Conservation (phyloP, 2,888 invertebrate genomes). For the Nemapogon koenigi region DNA sequence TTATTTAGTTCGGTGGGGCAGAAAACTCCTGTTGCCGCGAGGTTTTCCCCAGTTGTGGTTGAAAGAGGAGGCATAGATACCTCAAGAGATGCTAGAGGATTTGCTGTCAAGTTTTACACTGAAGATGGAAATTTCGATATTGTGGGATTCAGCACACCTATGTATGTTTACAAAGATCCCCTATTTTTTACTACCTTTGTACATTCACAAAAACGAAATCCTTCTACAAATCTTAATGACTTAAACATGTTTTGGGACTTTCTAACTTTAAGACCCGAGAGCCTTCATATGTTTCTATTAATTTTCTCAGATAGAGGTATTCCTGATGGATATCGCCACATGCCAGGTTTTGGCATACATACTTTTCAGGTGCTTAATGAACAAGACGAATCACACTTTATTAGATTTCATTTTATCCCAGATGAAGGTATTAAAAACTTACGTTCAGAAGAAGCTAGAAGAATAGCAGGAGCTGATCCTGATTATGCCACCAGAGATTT, state of each 20-base stretch:
- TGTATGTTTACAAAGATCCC: slow-evolving; percentile 88
- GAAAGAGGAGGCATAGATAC: slow-evolving; percentile 88
- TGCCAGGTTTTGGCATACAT: slow-evolving; percentile 93
- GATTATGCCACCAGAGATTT: slow-evolving; percentile 87
- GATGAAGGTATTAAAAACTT: slow-evolving; percentile 86
- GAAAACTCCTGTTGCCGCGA: slow-evolving; percentile 75
- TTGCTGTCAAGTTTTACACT: slow-evolving; percentile 90
- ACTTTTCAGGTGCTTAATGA: slow-evolving; percentile 86
- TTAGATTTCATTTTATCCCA: slow-evolving; percentile 89
- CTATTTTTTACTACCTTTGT: slow-evolving; percentile 88
- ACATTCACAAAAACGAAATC: slow-evolving; percentile 92
- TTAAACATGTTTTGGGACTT: slow-evolving; percentile 94
- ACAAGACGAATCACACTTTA: slow-evolving; percentile 71
- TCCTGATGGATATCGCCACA: slow-evolving; percentile 86
- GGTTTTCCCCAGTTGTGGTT: slow-evolving; percentile 83
- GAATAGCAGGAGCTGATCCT: slow-evolving; percentile 76
- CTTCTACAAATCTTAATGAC: slow-evolving; percentile 83
- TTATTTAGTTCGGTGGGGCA: slow-evolving; percentile 77
- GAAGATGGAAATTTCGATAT: slow-evolving; percentile 90
- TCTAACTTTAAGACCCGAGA: slow-evolving; percentile 80
- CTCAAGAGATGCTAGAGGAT: slow-evolving; percentile 85
- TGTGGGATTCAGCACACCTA: slow-evolving; percentile 87
- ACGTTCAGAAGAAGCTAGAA: slow-evolving; percentile 65
- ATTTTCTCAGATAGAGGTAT: slow-evolving; percentile 88
- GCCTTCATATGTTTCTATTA: slow-evolving; percentile 81